A percentile compares a stretch with the other conserved stretches of the same genome.
Evolutionary conservation across 2,888 invertebrate genomes (phyloP).

Genomic region (Leptinotarsa peninsularis): DNA sequence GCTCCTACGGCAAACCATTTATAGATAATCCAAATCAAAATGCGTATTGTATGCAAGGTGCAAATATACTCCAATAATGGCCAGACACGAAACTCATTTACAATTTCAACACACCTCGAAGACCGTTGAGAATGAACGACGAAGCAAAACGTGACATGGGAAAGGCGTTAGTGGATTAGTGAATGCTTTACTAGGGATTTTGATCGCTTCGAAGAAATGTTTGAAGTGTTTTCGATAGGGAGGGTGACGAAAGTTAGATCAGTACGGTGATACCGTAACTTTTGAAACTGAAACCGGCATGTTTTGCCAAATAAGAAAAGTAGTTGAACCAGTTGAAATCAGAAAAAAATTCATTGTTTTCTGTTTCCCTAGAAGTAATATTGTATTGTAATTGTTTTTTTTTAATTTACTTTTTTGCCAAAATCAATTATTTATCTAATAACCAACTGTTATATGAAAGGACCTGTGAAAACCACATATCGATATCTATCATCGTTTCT

Average conservation of each 20-base stretch:
- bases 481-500: no score
- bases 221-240: not conserved
- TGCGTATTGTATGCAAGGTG: slow-evolving; percentile 16
- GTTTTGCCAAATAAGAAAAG: not conserved
- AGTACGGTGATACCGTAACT: not conserved
- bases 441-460: no score
- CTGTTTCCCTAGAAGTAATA: no score
- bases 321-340: not conserved
- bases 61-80: slow-evolving; percentile 18
- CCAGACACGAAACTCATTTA: slow-evolving; percentile 19
- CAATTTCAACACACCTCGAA: slow-evolving; percentile 11
- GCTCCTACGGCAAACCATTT: not conserved
- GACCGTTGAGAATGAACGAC: slow-evolving; percentile 11
- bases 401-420: no score
- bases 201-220: not conserved
- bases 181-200: not conserved
- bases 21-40: not conserved
- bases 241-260: not conserved
- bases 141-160: slow-evolving; percentile 12
- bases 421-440: no score
- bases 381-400: no score
- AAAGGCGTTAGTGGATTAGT: slow-evolving; percentile 15
- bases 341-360: no score
- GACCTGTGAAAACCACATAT: no score
- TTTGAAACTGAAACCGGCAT: not conserved